Base-by-base conservation (phyloP, 2,888 invertebrate genomes). In the Mimumesa dahlbomi region DNA sequence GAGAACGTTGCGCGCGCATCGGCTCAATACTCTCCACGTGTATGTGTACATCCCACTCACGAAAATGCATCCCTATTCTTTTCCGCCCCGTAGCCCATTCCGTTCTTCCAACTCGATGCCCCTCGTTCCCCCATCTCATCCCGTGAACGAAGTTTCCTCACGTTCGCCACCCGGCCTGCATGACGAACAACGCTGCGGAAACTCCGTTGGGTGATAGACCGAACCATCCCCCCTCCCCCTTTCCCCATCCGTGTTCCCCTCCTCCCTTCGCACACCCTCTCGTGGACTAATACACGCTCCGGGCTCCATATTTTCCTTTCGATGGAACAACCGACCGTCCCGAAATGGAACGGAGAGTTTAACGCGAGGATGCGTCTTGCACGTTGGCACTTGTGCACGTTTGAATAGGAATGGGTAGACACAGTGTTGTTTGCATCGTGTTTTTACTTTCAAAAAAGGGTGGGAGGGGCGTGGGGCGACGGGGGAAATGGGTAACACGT, bases 11-110 rank as follows among this genome's bases (percentile, higher is more conserved):
- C 86, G 85, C 84, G 86, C 85, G 85, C 85, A 85, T 50, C 84
- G 76, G 86, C 78, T 85, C 86, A 79, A 85, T 85, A 86, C 79
- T 53, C 58, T 58, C 66, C 21, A 21, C 36, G 14, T 31, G 22
- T 34, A 16, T 71, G 48, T 62, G 13, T 46, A 48, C 48, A 16
- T 29, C 50, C 22, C 42, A 40, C 34, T 34, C 76, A 67, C 67
- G 75, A 77, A 82, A 84, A 84, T 85, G 85, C 86, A 85, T 84
- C 83, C 79, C 80, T 82, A 84, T 80, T 75, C 65, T 72, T 75
- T 74, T 43, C 53, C n/a, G n/a, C n/a, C 42, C 14, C 3, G 45
- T 45, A 57, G 70, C 68, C 66, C 68, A 13, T 22, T 69, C 58
- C 68, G 16, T 22, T 69, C 58, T 59, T 61, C 56, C 64, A 31